Conservation (phyloP, 2,888 invertebrate genomes). For the Deilephila elpenor region DNA sequence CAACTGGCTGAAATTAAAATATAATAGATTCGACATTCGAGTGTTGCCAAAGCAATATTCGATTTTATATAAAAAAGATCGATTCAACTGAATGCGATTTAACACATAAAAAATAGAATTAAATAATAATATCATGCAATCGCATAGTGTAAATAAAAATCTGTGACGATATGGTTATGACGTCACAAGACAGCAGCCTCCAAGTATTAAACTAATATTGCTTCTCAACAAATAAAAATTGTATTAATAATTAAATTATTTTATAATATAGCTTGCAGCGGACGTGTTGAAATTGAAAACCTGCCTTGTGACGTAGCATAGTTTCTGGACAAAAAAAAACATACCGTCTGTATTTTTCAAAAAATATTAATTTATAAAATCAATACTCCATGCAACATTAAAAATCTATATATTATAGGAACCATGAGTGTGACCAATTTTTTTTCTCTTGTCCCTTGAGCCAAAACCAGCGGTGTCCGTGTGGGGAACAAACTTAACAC, state of each 20-base stretch:
- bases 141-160: neutral
- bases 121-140: neutral
- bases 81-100: neutral
- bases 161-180: neutral
- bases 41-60: neutral
- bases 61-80: neutral
- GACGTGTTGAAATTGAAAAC: neutral
- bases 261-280: neutral
- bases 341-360: neutral
- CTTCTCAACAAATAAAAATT: neutral
- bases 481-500: neutral
- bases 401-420: neutral
- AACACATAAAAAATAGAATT: constrained; percentile 1
- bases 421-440: neutral
- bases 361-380: neutral
- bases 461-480: constrained; percentile 14
- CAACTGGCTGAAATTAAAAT: neutral
- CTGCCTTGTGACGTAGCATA: neutral
- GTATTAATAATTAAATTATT: constrained; percentile 4
- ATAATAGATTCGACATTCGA: neutral
- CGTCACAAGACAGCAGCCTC: neutral
- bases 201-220: neutral
- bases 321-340: neutral
- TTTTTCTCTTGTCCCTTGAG: neutral
- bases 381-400: neutral